Conservation (phyloP, 2,888 invertebrate genomes). For the Andrena marginata region DNA sequence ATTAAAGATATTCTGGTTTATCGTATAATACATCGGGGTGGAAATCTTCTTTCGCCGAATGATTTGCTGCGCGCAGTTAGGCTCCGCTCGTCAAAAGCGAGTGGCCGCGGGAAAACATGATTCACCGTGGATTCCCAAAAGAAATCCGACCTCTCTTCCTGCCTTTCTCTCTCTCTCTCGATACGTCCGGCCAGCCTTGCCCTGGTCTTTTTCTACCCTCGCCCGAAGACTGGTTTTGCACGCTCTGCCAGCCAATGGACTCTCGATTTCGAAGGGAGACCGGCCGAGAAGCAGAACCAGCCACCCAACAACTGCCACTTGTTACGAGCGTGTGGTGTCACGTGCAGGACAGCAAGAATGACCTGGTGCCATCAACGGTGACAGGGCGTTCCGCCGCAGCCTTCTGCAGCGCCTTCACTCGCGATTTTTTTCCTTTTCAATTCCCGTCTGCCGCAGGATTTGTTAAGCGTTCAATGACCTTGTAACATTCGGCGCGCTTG, state of each 20-base stretch:
- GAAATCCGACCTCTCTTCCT: conserved; percentile 49
- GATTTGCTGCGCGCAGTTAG: conserved; percentile 17
- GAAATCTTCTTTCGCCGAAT: conserved; percentile 2
- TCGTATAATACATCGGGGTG: conserved; percentile 7
- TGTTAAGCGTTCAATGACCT: neutral
- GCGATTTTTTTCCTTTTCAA: neutral
- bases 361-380: conserved; percentile 45
- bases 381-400: conserved; percentile 23
- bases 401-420: neutral
- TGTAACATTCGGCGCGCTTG: no score
- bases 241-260: conserved; percentile 64
- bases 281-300: conserved; percentile 57
- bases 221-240: conserved; percentile 70
- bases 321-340: conserved; percentile 66
- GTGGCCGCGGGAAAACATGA: conserved; percentile 65
- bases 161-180: conserved; percentile 36
- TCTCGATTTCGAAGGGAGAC: conserved; percentile 74
- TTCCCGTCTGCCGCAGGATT: neutral
- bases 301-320: conserved; percentile 68
- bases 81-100: conserved; percentile 36
- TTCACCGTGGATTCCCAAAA: conserved; percentile 63
- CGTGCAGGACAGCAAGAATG: conserved; percentile 60
- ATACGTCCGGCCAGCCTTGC: conserved; percentile 24
- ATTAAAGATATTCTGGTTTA: neutral
- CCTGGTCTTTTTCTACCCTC: conserved; percentile 56